phyloP scores from a whole-genome alignment of 37 sponge, comb jelly and placozoan genomes.

The Petrosia ficiformis region DNA sequence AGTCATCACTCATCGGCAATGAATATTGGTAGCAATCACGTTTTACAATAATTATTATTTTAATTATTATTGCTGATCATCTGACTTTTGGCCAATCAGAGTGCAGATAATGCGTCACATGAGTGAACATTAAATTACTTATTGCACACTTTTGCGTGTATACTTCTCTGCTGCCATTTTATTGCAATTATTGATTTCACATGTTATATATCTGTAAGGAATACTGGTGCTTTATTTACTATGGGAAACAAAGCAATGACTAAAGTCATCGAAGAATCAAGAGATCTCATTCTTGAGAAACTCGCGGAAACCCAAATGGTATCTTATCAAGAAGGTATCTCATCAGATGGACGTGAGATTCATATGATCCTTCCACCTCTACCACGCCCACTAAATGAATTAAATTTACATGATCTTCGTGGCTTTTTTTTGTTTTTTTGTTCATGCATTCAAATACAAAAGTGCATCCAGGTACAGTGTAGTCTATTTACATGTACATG shows the following conservation, averaged over 20 bases:
- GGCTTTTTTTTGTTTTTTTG: slow-evolving; percentile 44
- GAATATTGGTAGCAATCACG: no score
- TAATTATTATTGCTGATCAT: no score
- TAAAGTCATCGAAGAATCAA: slow-evolving; percentile 50
- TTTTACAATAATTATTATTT: no score
- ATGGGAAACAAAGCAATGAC: slow-evolving; percentile 61
- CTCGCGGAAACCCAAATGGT: neutral
- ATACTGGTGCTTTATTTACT: slow-evolving; percentile 57
- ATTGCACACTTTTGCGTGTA: no score
- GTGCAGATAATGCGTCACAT: no score
- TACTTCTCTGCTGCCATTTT: no score
- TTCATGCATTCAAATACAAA: no score
- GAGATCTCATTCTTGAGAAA: slow-evolving; percentile 46
- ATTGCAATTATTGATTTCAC: no score
- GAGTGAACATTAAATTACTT: no score
- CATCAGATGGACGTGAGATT: neutral
- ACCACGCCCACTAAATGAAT: slow-evolving; percentile 41
- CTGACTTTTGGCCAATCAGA: no score
- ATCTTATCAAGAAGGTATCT: neutral
- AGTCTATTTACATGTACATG: no score
- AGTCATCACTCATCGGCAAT: neutral
- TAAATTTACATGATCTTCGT: slow-evolving; percentile 26
- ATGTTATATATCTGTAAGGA: slow-evolving; percentile 56
- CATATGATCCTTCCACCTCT: slow-evolving; percentile 62
- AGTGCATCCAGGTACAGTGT: no score